phyloP scores from a whole-genome alignment of 1,140 invertebrate species.

The Orchesella cincta region DNA sequence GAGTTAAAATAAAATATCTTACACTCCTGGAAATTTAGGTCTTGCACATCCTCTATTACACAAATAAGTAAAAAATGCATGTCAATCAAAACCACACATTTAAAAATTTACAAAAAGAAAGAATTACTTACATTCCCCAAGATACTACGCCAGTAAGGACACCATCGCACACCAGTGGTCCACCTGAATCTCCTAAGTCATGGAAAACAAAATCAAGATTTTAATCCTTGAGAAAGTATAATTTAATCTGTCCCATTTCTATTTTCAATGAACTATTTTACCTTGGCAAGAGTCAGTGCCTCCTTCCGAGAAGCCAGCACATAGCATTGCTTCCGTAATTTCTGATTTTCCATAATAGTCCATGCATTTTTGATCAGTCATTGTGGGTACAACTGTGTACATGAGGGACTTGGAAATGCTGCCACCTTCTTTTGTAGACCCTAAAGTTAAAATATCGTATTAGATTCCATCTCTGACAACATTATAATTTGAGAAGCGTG shows the following conservation, averaged over 20 bases:
- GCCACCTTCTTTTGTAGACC: conserved; percentile 45
- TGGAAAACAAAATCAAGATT: not conserved
- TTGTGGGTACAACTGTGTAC: conserved; percentile 48
- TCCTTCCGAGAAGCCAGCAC: conserved; percentile 45
- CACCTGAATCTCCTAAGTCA: conserved; percentile 35
- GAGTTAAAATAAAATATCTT: no score
- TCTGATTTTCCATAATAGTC: conserved; percentile 47
- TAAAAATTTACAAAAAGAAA: not conserved
- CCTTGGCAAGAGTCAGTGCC: conserved; percentile 50
- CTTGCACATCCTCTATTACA: conserved; percentile 20
- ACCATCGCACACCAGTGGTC: conserved; percentile 40
- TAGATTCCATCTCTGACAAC: no score
- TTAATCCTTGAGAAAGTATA: not conserved
- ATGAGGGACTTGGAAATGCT: conserved; percentile 44
- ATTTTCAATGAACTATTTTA: no score
- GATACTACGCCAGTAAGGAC: conserved; percentile 43
- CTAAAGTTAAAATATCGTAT: conserved; percentile 39
- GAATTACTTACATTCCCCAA: conserved; percentile 44
- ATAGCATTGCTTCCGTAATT: conserved; percentile 48
- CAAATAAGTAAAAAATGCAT: not conserved
- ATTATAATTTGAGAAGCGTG: no score
- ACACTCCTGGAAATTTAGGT: conserved; percentile 44
- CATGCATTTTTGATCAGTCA: conserved; percentile 44
- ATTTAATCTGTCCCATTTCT: not conserved
- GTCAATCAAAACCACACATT: not conserved